Conservation (phyloP, 2,113 vertebrate species). For the Xenopus laevis region DNA sequence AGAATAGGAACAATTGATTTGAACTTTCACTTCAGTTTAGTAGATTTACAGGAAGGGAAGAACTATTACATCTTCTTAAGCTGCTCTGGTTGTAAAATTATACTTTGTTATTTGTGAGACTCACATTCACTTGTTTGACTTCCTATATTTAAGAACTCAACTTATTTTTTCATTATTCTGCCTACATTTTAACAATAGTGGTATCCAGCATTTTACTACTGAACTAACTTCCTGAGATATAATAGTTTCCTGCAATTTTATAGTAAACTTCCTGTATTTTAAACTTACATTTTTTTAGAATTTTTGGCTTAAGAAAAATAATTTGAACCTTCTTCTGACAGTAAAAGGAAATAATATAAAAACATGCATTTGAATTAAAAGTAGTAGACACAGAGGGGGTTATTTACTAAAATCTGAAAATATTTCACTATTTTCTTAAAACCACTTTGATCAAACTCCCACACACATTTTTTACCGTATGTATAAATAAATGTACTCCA, state of each 20-base stretch:
- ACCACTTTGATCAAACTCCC: too few species aligned
- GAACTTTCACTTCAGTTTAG: too few species aligned
- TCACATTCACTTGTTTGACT: not conserved
- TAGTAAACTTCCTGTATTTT: not conserved
- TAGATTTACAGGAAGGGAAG: too few species aligned
- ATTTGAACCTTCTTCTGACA: not conserved
- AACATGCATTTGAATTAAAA: too few species aligned
- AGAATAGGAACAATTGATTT: too few species aligned
- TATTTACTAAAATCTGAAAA: too few species aligned
- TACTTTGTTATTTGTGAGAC: not conserved
- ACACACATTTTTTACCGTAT: too few species aligned
- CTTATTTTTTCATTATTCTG: not conserved
- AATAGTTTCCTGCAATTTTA: conserved; percentile 20
- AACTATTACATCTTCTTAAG: too few species aligned
- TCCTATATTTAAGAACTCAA: not conserved
- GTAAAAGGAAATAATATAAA: not conserved
- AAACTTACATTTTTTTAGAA: not conserved
- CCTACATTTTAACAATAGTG: conserved; percentile 1
- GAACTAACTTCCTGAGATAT: conserved; percentile 17
- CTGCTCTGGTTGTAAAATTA: not conserved
- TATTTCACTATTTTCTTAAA: too few species aligned
- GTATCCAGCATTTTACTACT: not conserved
- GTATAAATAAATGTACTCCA: too few species aligned
- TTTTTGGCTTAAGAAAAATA: too few species aligned
- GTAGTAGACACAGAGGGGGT: too few species aligned